These are phyloP conservation scores for Lithophane ornitopus DNA, from an alignment of 2,888 invertebrate species.

Conservation along the genomic window DNA sequence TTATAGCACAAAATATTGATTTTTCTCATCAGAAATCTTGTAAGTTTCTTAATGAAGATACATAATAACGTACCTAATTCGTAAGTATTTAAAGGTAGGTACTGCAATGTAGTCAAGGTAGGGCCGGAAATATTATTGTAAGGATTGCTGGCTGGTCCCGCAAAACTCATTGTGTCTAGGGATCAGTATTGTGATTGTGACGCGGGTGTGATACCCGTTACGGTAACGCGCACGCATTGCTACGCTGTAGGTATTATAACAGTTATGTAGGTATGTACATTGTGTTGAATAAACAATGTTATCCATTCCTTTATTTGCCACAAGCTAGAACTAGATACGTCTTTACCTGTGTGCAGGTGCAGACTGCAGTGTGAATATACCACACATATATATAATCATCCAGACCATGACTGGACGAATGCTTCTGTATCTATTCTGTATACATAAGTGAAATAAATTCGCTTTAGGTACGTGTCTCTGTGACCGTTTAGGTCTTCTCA, in stretches of 20 bases:
- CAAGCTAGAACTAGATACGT: constrained; percentile 54
- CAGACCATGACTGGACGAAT: background rate
- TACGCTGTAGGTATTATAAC: constrained; percentile 41
- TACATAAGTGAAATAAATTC: background rate
- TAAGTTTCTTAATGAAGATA: background rate
- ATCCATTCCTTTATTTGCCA: constrained; percentile 47
- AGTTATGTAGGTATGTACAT: constrained; percentile 22
- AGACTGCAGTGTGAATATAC: constrained; percentile 2
- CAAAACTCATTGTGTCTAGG: constrained; percentile 73
- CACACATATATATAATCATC: constrained; percentile 3
- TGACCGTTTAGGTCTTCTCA: background rate
- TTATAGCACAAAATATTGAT: background rate
- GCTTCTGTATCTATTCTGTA: background rate
- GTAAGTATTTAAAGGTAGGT: constrained; percentile 7
- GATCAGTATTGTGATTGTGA: constrained; percentile 76
- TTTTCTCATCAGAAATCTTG: background rate
- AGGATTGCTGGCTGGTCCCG: constrained; percentile 70
- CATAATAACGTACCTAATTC: constrained; percentile 17
- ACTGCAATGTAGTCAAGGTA: constrained; percentile 65
- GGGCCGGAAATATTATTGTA: constrained; percentile 78
- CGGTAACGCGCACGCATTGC: constrained; percentile 75
- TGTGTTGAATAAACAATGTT: constrained; percentile 60
- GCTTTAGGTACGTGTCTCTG: background rate
- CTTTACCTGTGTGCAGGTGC: constrained; percentile 33
- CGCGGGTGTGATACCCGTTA: constrained; percentile 75